Conservation (phyloP, 2,113 vertebrate genomes). For the Beaufortia kweichowensis region DNA sequence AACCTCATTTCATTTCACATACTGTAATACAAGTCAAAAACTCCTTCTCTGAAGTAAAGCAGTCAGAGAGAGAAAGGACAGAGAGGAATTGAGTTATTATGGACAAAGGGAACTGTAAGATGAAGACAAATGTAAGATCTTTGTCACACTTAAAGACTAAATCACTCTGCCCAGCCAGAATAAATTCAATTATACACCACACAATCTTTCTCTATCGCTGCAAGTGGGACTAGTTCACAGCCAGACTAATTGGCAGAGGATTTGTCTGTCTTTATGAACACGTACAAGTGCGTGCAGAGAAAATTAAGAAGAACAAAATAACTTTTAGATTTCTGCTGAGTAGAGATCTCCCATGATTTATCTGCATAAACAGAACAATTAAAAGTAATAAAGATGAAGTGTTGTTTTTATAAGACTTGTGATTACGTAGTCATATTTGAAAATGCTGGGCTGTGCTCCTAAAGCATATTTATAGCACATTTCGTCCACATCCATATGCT, state of each 20-base stretch:
- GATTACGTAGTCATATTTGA: too few species aligned
- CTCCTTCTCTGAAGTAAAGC: not conserved
- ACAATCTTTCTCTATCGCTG: not conserved
- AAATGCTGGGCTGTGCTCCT: not conserved
- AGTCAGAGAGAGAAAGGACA: not conserved
- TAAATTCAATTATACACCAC: not conserved
- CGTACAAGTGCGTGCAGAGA: not conserved
- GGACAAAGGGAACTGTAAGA: not conserved
- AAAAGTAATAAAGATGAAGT: too few species aligned
- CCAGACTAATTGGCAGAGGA: not conserved
- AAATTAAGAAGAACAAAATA: not conserved
- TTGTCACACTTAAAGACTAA: not conserved
- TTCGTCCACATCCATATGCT: not conserved
- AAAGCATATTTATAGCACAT: slow-evolving; percentile 1
- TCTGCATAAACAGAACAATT: not conserved
- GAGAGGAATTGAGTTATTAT: not conserved
- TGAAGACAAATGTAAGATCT: not conserved
- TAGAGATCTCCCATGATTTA: not conserved
- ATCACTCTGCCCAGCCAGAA: not conserved
- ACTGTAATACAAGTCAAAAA: not conserved
- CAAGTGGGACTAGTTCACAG: slow-evolving; percentile 1
- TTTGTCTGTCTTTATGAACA: not conserved
- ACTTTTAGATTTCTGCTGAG: not conserved
- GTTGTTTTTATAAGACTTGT: too few species aligned
- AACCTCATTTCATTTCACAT: too few species aligned